Evolutionary conservation across 1,140 invertebrate genomes (phyloP), one percentile per base, ranked within the genome.

Genomic region (Monochamus saltuarius): DNA sequence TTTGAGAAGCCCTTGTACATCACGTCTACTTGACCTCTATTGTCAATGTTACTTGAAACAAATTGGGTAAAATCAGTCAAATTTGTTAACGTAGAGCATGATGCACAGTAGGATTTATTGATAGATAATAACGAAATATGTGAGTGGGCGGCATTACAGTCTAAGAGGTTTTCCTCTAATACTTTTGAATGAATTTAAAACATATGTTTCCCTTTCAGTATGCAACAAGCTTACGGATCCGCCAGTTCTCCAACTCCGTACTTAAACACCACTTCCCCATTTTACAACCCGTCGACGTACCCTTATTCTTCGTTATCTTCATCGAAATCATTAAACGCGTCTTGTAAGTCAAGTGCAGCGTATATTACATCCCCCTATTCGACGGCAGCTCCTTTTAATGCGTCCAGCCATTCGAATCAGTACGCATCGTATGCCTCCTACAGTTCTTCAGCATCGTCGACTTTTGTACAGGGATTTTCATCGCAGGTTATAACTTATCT

Each of bases 341-440:
- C 72, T 17, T 78, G 74, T 57, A 75, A 74, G 61, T 64, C 45
- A 34, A 79, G 7, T 68, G 75, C 45, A 69, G 76, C 46, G 71
- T 81, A 59, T 64, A 70, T 70, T 66, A 75, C 49, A 61, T 78
- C 65, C 47, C 75, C 51, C 68, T 77, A 69, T 50, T 65, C 65
- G 14, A 72, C 82, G 54, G 84, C 76, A 75, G 81, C 78, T 52
- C 80, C 78, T 4, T 73, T 83, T 43, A 77, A 74, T 22, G 49
- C 66, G 9, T 71, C 69, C 73, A 73, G 78, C 67, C 75, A 78
- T 75, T 39, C 72, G 75, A 76, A 75, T 71, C 81, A 83, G 67
- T 83, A 84, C 70, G 77, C 81, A 2, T 81, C 85, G 4, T 88
- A 88, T 61, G 77, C 80, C 1, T 79, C 83, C 0, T 88, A 88